phyloP scores from a whole-genome alignment of 92 coral and sea anemone species.

The Blastomussa wellsi region DNA sequence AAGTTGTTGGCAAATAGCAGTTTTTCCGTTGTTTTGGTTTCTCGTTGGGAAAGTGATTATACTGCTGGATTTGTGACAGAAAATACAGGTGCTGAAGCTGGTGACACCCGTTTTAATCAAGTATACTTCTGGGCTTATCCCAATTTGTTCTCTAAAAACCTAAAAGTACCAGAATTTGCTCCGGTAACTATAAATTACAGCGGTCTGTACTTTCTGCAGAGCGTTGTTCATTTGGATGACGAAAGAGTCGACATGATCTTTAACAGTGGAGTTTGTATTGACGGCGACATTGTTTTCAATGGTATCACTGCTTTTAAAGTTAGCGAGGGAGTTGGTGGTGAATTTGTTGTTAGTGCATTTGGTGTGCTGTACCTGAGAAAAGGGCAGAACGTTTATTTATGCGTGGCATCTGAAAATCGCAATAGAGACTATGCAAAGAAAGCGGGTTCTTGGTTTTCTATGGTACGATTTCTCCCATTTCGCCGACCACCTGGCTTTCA shows the following conservation, averaged over 20 bases:
- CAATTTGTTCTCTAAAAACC: neutral
- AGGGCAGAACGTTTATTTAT: conserved; percentile 37
- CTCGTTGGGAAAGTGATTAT: conserved; percentile 36
- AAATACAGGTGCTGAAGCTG: fast-evolving
- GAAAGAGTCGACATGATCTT: neutral
- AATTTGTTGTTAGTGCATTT: conserved; percentile 46
- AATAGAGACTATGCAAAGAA: fast-evolving
- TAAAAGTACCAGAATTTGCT: fast-evolving
- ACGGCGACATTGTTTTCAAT: neutral
- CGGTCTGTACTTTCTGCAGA: conserved; percentile 34
- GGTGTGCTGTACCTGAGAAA: conserved; percentile 51
- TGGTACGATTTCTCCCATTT: conserved; percentile 43
- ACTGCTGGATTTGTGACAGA: conserved; percentile 42
- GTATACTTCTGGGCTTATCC: neutral
- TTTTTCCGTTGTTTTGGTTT: conserved; percentile 54
- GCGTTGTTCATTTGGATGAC: neutral
- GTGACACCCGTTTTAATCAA: fast-evolving
- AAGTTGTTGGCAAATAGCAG: conserved; percentile 50
- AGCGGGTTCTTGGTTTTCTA: conserved; percentile 32
- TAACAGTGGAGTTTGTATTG: conserved; percentile 31
- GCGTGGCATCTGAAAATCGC: neutral
- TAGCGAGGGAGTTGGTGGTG: neutral
- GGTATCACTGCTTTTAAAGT: conserved; percentile 36
- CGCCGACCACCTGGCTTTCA: conserved; percentile 50
- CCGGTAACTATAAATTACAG: neutral